phyloP scores from a whole-genome alignment of 2,797 vertebrate genomes.

The Notolepis coatsorum region DNA sequence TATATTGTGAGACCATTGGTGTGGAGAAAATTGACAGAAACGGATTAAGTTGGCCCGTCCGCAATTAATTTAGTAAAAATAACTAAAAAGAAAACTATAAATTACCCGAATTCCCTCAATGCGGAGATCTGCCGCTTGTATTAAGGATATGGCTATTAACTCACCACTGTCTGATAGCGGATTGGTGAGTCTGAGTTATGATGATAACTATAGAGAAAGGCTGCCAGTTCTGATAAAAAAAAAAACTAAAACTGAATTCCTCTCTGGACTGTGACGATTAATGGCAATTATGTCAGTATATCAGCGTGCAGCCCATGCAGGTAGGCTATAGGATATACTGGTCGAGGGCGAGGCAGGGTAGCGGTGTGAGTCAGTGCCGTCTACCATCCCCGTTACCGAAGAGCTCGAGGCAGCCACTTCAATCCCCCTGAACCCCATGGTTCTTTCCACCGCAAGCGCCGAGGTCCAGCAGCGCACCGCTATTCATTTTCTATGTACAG shows the following conservation, averaged over 20 bases:
- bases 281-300: slow-evolving; percentile 9
- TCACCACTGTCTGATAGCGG: slow-evolving; percentile 57
- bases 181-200: slow-evolving; percentile 12
- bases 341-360: too few relatives aligned
- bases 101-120: too few relatives aligned
- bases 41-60: slow-evolving; percentile 31
- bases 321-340: slow-evolving; percentile 18
- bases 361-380: slow-evolving; percentile 53
- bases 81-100: too few relatives aligned
- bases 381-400: slow-evolving; percentile 56
- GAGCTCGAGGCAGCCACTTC: slow-evolving; percentile 60
- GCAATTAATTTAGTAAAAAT: too few relatives aligned
- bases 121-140: not conserved
- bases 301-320: slow-evolving; percentile 49
- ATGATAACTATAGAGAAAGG: not conserved
- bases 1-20: too few relatives aligned
- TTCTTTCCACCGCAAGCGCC: too few relatives aligned
- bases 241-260: slow-evolving; percentile 52
- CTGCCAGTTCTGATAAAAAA: not conserved
- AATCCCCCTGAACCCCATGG: slow-evolving; percentile 54
- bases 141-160: slow-evolving; percentile 26
- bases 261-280: too few relatives aligned
- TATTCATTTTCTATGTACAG: too few relatives aligned
- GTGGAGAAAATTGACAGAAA: not conserved
- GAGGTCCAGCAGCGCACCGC: too few relatives aligned